A percentile compares a stretch with the other conserved stretches of the same genome.
Evolutionary conservation across 2,888 invertebrate genomes (phyloP).

Genomic region (Incurvaria masculella): DNA sequence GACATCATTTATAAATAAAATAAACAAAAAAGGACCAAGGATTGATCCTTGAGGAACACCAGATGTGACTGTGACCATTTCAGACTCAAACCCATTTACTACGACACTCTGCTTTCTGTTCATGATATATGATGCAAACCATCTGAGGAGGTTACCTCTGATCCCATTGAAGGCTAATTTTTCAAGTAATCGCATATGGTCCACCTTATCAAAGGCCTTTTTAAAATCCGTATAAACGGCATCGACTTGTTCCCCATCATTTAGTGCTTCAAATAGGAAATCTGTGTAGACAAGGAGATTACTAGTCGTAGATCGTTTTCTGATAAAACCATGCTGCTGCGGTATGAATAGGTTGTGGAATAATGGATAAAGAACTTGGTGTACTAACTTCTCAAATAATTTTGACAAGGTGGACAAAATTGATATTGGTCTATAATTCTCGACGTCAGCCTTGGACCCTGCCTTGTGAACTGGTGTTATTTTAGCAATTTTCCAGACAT

Average conservation of each 20-base stretch:
- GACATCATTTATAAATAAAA: conserved; percentile 10
- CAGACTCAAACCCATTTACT: conserved; percentile 9
- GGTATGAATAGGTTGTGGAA: conserved; percentile 7
- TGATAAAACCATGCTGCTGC: conserved; percentile 15
- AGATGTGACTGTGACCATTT: conserved; percentile 4
- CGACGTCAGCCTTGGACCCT: too few relatives aligned
- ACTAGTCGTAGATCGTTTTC: conserved; percentile 11
- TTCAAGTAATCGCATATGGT: conserved; percentile 5
- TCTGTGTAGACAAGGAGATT: conserved; percentile 10
- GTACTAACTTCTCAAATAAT: conserved; percentile 12
- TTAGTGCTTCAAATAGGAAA: conserved; percentile 7
- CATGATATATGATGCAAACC: conserved; percentile 9
- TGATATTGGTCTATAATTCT: conserved; percentile 13
- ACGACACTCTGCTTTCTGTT: conserved; percentile 10
- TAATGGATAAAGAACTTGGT: conserved; percentile 8
- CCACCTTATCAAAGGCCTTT: conserved; percentile 11
- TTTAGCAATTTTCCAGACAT: too few relatives aligned
- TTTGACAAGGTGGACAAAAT: conserved; percentile 12
- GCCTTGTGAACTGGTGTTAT: too few relatives aligned
- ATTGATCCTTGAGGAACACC: conserved; percentile 11
- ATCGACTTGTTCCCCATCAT: conserved; percentile 8
- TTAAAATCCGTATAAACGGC: conserved; percentile 8
- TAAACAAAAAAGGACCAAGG: conserved; percentile 11
- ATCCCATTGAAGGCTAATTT: conserved; percentile 10
- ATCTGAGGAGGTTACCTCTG: conserved; percentile 4